Percentiles rank a stretch among this genome's conserved stretches.
These are phyloP conservation scores for Hemaris fuciformis DNA, from an alignment of 2,888 invertebrate genomes.

Conservation along the genomic window DNA sequence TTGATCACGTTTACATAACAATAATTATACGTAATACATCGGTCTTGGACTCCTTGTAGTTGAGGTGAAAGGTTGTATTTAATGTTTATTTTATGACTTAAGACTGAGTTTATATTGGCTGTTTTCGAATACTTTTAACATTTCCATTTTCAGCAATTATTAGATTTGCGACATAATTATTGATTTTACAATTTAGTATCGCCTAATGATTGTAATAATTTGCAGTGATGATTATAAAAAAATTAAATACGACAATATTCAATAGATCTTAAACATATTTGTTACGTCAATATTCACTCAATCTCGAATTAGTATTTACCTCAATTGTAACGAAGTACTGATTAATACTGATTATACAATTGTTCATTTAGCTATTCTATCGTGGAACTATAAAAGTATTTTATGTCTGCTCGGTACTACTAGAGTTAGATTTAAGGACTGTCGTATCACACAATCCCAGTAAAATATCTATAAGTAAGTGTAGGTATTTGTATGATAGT, in stretches of 20 bases:
- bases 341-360: background rate
- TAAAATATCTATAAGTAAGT: slow-evolving; percentile 14
- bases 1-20: slow-evolving; percentile 8
- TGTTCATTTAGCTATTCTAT: background rate
- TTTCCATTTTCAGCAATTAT: background rate
- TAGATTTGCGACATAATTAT: background rate
- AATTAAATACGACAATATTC: no score
- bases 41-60: slow-evolving; percentile 49
- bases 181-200: background rate
- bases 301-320: background rate
- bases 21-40: slow-evolving; percentile 19
- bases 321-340: slow-evolving; percentile 3
- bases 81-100: background rate
- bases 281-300: background rate
- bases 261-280: no score
- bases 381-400: background rate
- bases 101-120: slow-evolving; percentile 1
- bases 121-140: background rate
- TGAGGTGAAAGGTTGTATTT: slow-evolving; percentile 11
- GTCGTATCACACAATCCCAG: slow-evolving; percentile 14
- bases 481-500: slow-evolving; percentile 2
- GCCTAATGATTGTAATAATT: background rate
- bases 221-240: background rate
- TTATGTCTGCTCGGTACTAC: background rate
- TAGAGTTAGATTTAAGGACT: background rate